These are phyloP conservation scores for Hemibagrus guttatus DNA, from an alignment of 2,797 vertebrate species.

Conservation along the genomic window DNA sequence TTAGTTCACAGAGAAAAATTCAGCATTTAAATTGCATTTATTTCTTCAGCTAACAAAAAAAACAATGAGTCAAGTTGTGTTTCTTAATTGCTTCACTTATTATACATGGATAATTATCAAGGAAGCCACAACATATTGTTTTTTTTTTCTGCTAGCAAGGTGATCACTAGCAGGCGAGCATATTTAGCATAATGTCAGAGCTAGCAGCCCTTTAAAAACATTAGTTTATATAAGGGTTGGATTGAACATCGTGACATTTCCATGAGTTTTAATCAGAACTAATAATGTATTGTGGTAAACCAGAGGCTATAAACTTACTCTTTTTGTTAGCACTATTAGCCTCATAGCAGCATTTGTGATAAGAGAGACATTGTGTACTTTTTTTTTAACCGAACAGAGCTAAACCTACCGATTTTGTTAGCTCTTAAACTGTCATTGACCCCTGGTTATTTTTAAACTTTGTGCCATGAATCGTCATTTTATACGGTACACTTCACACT, in stretches of 20 bases:
- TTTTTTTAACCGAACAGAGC: not conserved
- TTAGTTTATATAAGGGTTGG: not conserved
- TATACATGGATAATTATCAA: not conserved
- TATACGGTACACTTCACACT: slow-evolving; percentile 50
- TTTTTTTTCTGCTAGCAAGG: not conserved
- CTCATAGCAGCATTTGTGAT: not conserved
- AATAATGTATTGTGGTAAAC: not conserved
- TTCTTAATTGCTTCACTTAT: not conserved
- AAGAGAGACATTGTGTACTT: not conserved
- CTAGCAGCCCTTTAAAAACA: not conserved
- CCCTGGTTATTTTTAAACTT: slow-evolving; percentile 71
- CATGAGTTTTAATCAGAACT: not conserved
- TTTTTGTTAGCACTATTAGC: not conserved
- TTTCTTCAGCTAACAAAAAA: not conserved
- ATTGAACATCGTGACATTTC: not conserved
- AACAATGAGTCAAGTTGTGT: not conserved
- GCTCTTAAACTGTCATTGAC: slow-evolving; percentile 56
- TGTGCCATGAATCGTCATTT: slow-evolving; percentile 64
- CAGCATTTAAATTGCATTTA: not conserved
- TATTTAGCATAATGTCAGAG: not conserved
- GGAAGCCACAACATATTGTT: not conserved
- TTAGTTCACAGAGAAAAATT: not conserved
- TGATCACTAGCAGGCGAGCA: not conserved
- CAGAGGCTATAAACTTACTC: not conserved
- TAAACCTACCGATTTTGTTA: slow-evolving; percentile 4